These are phyloP conservation scores for Myathropa florea DNA, from an alignment of 2,888 invertebrate species.

Conservation along the genomic window DNA sequence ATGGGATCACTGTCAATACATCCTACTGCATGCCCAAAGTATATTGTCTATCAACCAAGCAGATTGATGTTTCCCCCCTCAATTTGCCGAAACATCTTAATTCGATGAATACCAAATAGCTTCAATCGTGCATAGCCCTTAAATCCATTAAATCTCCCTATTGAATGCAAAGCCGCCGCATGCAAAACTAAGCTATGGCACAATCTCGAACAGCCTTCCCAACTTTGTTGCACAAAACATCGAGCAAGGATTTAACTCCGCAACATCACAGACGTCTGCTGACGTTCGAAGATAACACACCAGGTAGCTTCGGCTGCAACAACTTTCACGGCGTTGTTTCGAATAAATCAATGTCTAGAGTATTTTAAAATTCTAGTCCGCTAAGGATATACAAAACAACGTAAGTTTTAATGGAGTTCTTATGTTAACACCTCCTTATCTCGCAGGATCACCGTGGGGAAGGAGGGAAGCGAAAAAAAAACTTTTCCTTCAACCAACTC, in stretches of 20 bases:
- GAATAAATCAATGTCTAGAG: conserved; percentile 66
- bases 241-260: neutral
- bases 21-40: too few species aligned
- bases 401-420: conserved; percentile 69
- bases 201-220: neutral
- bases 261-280: conserved; percentile 11
- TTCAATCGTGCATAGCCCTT: too few species aligned
- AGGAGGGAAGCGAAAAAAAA: neutral
- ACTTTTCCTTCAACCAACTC: neutral
- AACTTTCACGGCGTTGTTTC: conserved; percentile 61
- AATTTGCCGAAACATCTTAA: too few species aligned
- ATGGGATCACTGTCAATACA: too few species aligned
- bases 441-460: conserved; percentile 34
- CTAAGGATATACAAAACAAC: conserved; percentile 39
- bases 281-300: conserved; percentile 5
- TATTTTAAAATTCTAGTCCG: conserved; percentile 53
- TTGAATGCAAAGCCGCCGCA: neutral
- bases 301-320: conserved; percentile 32
- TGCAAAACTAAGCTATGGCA: neutral
- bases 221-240: neutral
- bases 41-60: too few species aligned
- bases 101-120: too few species aligned
- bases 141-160: too few species aligned
- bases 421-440: conserved; percentile 69
- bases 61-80: too few species aligned